Percentiles rank a stretch among this genome's conserved stretches.
phyloP scores from a whole-genome alignment of 1,140 invertebrate species.

The Anastrepha ludens region DNA sequence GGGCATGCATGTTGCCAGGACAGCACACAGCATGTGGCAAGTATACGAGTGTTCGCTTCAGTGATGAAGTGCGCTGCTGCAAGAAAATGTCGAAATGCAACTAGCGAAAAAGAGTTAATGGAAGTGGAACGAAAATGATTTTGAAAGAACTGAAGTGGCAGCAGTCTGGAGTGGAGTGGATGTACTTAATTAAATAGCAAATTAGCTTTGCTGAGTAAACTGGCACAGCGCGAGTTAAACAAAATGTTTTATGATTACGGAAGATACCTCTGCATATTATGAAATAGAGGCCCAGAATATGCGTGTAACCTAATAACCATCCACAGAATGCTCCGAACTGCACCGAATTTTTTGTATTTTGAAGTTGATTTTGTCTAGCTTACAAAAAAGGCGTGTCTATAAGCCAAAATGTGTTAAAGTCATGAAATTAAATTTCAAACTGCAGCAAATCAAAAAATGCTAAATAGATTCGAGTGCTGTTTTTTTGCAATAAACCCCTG shows the following conservation, averaged over 20 bases:
- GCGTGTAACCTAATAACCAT: too few relatives aligned
- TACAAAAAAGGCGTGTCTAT: too few relatives aligned
- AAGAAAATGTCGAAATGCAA: neutral
- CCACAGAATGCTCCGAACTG: too few relatives aligned
- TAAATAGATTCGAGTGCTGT: too few relatives aligned
- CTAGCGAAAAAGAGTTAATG: constrained; percentile 3
- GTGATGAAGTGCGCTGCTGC: neutral
- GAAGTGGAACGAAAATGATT: neutral
- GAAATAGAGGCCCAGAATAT: too few relatives aligned
- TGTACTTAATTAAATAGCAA: neutral
- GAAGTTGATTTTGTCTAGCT: too few relatives aligned
- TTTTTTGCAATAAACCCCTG: too few relatives aligned
- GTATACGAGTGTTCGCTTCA: neutral
- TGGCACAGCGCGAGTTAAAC: neutral
- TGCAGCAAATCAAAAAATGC: too few relatives aligned
- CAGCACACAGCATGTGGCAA: constrained; percentile 12
- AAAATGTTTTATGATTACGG: neutral
- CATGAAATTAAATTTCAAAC: too few relatives aligned
- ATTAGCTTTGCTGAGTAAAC: neutral
- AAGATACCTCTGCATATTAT: too few relatives aligned
- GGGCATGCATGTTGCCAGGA: neutral
- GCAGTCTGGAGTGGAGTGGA: neutral
- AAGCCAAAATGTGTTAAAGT: too few relatives aligned
- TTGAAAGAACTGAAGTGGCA: neutral
- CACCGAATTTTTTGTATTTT: too few relatives aligned